These are phyloP conservation scores for Sinocyclocheilus anophthalmus DNA, from an alignment of 2,113 vertebrate species.

Conservation along the genomic window DNA sequence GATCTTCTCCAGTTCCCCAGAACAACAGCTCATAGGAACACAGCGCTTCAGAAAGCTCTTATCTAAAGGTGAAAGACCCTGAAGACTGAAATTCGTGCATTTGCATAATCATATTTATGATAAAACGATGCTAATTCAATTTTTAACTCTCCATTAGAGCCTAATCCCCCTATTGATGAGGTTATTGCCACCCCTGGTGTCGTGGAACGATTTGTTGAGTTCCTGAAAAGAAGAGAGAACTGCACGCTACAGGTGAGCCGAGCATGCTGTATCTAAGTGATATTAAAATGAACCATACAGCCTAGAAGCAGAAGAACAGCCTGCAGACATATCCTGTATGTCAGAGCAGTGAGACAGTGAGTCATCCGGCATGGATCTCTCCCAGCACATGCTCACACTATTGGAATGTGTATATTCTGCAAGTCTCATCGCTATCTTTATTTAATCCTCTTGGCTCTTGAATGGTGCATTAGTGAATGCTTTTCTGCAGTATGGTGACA, in stretches of 20 bases:
- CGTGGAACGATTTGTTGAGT: conserved; percentile 96
- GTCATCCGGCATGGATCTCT: conserved; percentile 32
- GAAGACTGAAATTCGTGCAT: background rate
- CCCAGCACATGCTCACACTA: conserved; percentile 17
- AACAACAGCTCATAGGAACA: conserved; percentile 95
- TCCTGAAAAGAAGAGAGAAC: conserved; percentile 95
- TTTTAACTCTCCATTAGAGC: conserved; percentile 77
- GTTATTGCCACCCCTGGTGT: conserved; percentile 94
- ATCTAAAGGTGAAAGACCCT: conserved; percentile 85
- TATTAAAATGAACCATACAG: background rate
- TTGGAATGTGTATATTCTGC: conserved; percentile 39
- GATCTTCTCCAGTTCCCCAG: conserved; percentile 95
- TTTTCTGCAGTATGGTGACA: background rate
- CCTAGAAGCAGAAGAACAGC: background rate
- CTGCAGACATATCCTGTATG: background rate
- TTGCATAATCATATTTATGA: conserved; percentile 5
- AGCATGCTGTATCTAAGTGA: background rate
- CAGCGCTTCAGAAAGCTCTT: conserved; percentile 97
- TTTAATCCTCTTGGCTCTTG: conserved; percentile 9
- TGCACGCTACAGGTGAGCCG: conserved; percentile 91
- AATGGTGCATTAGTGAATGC: conserved; percentile 9
- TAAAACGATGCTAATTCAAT: background rate
- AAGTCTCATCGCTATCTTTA: conserved; percentile 12
- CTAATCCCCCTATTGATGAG: conserved; percentile 97
- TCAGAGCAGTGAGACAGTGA: conserved; percentile 28